Conservation (phyloP, 2,113 vertebrate species). For the Catharus fuscescens region DNA sequence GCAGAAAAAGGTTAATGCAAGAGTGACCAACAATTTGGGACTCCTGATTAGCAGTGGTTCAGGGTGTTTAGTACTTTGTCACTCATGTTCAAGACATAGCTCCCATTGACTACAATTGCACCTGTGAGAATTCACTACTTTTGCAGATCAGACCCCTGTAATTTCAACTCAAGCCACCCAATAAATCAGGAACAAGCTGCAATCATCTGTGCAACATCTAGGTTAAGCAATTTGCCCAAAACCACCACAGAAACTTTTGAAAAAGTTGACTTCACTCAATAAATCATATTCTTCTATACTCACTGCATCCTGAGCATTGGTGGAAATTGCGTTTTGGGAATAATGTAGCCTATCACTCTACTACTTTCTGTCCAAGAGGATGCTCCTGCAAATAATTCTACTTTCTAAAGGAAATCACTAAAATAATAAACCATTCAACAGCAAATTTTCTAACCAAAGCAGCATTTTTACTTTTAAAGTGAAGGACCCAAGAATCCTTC, state of each 20-base stretch:
- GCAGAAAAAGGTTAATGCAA: background rate
- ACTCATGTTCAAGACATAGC: background rate
- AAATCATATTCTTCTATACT: background rate
- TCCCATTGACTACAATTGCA: background rate
- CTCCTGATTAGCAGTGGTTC: background rate
- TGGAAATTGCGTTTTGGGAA: background rate
- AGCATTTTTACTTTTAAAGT: background rate
- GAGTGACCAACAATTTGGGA: background rate
- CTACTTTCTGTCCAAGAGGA: background rate
- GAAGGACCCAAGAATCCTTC: background rate
- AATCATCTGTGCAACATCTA: background rate
- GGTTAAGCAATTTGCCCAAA: background rate
- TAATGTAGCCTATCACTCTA: background rate
- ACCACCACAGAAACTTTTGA: background rate
- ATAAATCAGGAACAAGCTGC: background rate
- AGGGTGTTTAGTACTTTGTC: background rate
- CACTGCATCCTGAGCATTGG: background rate
- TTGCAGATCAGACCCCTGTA: background rate
- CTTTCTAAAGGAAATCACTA: background rate
- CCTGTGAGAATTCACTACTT: background rate
- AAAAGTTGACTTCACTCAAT: background rate
- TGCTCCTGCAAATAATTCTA: background rate
- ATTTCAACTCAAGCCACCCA: background rate
- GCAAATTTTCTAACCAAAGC: background rate
- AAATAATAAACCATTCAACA: background rate